Evolutionary conservation across 1,140 invertebrate species (phyloP).

Genomic region (Drepana arcuata): DNA sequence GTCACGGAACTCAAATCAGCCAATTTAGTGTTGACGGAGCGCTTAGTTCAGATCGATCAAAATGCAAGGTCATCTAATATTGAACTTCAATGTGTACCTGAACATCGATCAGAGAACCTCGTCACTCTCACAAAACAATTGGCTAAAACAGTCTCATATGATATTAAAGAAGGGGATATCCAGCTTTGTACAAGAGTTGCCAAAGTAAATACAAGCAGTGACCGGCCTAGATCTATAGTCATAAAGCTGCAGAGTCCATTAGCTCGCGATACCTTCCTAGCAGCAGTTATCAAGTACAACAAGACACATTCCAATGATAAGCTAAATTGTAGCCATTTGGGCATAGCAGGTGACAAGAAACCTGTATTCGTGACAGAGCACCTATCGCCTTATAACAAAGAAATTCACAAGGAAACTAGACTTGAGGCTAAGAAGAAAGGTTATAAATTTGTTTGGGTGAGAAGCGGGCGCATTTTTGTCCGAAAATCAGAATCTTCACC

Average conservation of each 20-base stretch:
- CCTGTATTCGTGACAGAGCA: conserved; percentile 1
- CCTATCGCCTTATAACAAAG: conserved; percentile 10
- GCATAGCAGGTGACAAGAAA: neutral
- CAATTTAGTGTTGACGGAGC: too few species aligned
- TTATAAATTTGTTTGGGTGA: conserved; percentile 18
- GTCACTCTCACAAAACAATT: too few species aligned
- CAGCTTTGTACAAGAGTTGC: neutral
- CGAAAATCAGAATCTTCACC: conserved; percentile 12
- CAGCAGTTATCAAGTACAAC: conserved; percentile 1
- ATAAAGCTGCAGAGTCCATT: neutral
- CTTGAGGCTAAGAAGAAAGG: conserved; percentile 8
- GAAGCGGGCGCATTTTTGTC: conserved; percentile 15
- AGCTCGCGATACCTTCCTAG: conserved; percentile 1
- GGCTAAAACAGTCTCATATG: too few species aligned
- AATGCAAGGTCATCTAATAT: too few species aligned
- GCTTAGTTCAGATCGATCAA: too few species aligned
- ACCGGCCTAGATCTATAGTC: conserved; percentile 1
- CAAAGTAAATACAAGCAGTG: neutral
- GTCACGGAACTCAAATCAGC: too few species aligned
- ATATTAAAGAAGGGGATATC: neutral
- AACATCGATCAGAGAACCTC: too few species aligned
- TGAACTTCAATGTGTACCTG: too few species aligned
- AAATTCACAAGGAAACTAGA: conserved; percentile 8
- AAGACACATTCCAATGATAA: conserved; percentile 2
- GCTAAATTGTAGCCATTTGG: conserved; percentile 1